Conservation (phyloP, 1,140 invertebrate species). For the Papilio aristodemus region DNA sequence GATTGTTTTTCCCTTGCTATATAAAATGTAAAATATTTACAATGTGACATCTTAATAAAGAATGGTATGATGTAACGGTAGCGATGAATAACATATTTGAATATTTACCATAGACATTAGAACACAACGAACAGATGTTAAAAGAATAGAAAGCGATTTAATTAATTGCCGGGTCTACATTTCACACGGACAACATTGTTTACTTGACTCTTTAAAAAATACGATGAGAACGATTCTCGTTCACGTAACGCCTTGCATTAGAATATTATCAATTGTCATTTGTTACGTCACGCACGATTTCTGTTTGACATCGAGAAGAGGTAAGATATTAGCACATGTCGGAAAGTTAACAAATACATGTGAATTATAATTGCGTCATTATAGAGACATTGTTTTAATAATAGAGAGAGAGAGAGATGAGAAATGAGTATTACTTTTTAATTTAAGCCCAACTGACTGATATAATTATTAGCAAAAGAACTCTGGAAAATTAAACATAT, state of each 20-base stretch:
- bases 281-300: slow-evolving; percentile 4
- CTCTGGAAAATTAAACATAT: no score
- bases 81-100: slow-evolving; percentile 11
- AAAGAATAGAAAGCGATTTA: slow-evolving; percentile 23
- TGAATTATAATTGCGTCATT: slow-evolving; percentile 28
- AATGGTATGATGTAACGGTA: slow-evolving; percentile 16
- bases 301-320: slow-evolving; percentile 16
- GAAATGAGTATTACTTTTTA: no score
- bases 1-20: no score
- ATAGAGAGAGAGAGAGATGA: no score
- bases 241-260: slow-evolving; percentile 24
- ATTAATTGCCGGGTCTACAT: slow-evolving; percentile 19
- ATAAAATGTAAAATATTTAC: no score
- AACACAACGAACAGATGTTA: neutral
- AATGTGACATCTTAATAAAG: no score
- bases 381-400: neutral
- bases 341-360: slow-evolving; percentile 27
- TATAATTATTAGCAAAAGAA: no score
- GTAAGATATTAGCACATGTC: slow-evolving; percentile 26
- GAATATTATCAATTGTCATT: slow-evolving; percentile 23
- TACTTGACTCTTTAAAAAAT: slow-evolving; percentile 8
- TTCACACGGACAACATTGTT: slow-evolving; percentile 14
- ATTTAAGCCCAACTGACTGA: no score
- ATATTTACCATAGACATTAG: slow-evolving; percentile 20
- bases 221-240: slow-evolving; percentile 15